Conservation (phyloP, 2,797 vertebrate species). For the Amblyraja radiata region DNA sequence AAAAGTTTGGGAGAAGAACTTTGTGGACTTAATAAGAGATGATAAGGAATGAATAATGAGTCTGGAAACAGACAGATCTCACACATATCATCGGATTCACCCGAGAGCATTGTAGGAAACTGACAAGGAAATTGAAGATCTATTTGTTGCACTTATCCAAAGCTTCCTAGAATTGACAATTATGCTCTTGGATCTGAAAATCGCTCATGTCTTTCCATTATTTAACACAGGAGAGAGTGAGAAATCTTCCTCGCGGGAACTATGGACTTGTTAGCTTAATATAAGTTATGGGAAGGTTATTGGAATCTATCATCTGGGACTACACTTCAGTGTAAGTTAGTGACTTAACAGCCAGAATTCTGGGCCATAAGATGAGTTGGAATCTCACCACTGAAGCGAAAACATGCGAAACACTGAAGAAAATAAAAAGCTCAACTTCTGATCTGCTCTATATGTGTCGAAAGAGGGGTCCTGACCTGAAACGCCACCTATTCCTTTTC, state of each 20-base stretch:
- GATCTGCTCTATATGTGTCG: too few relatives aligned
- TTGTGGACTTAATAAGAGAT: background rate
- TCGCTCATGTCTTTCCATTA: background rate
- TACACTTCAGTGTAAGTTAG: too few relatives aligned
- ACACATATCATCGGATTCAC: background rate
- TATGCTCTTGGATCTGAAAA: background rate
- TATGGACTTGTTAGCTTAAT: background rate
- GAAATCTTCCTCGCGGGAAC: background rate
- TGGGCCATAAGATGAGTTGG: too few relatives aligned
- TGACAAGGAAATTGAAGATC: background rate
- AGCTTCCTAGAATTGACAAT: background rate
- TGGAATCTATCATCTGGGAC: background rate
- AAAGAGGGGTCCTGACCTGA: too few relatives aligned
- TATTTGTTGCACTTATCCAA: background rate
- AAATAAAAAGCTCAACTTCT: too few relatives aligned
- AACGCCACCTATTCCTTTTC: too few relatives aligned
- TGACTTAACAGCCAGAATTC: too few relatives aligned
- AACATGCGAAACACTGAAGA: too few relatives aligned
- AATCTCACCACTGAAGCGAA: too few relatives aligned
- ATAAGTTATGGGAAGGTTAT: background rate
- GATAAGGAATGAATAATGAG: background rate
- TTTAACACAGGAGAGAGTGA: background rate
- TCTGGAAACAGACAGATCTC: background rate
- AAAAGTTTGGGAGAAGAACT: background rate
- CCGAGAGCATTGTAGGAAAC: background rate